These are phyloP conservation scores for Theocolax elegans DNA, from an alignment of 1,140 invertebrate species.

Conservation along the genomic window DNA sequence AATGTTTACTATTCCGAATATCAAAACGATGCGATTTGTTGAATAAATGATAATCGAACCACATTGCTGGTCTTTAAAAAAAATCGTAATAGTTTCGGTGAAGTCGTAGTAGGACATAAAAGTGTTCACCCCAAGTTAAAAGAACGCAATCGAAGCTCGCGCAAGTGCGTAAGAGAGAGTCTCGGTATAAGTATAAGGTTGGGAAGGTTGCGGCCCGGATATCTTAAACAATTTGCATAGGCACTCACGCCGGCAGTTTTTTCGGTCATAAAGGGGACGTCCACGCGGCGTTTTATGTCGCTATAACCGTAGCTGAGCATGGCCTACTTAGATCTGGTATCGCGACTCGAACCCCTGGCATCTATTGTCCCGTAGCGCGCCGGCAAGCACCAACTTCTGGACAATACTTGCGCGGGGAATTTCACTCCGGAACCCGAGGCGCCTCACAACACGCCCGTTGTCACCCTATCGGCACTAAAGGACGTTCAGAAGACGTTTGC, in stretches of 20 bases:
- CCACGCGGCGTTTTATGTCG: constrained; percentile 62
- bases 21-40: no score
- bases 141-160: no score
- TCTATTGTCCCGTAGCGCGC: constrained; percentile 39
- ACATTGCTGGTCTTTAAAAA: no score
- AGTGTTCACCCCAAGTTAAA: no score
- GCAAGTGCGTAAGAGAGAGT: no score
- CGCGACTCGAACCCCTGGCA: constrained; percentile 50
- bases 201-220: no score
- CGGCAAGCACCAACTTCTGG: constrained; percentile 48
- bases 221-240: constrained; percentile 70
- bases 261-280: constrained; percentile 61
- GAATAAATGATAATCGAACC: no score
- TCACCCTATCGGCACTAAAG: constrained; percentile 65
- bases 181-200: no score
- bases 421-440: constrained; percentile 38
- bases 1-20: no score
- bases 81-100: no score
- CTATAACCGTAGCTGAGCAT: constrained; percentile 67
- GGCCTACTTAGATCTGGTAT: constrained; percentile 69
- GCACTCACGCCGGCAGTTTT: constrained; percentile 67
- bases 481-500: constrained; percentile 62
- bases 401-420: constrained; percentile 55
- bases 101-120: no score
- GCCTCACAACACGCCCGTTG: constrained; percentile 60